Evolutionary conservation across 2,888 invertebrate genomes (phyloP).

Genomic region (Congeria kusceri): DNA sequence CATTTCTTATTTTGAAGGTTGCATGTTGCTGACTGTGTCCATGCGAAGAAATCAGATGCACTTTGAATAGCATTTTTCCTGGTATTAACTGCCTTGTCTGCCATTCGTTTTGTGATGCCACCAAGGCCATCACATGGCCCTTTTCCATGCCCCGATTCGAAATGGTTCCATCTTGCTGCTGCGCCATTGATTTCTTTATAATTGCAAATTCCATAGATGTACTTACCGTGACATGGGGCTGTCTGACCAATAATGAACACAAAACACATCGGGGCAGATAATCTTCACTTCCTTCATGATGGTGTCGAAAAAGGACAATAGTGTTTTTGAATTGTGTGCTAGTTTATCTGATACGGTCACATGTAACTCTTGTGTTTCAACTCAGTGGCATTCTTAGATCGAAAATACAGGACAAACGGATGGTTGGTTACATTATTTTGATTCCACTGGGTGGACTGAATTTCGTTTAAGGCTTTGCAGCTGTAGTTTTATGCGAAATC

Average conservation of each 20-base stretch:
- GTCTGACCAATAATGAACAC: slow-evolving; percentile 58
- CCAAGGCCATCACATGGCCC: slow-evolving; percentile 61
- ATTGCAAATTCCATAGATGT: too few relatives aligned
- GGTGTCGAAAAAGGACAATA: slow-evolving; percentile 27
- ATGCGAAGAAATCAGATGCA: slow-evolving; percentile 27
- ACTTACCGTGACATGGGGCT: slow-evolving; percentile 57
- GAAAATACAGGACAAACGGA: too few relatives aligned
- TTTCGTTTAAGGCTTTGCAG: too few relatives aligned
- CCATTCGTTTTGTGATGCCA: slow-evolving; percentile 49
- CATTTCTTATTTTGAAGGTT: slow-evolving; percentile 6
- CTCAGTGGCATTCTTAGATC: too few relatives aligned
- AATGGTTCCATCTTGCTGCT: slow-evolving; percentile 59
- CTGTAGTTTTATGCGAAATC: too few relatives aligned
- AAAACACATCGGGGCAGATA: slow-evolving; percentile 1
- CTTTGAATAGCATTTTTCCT: slow-evolving; percentile 30
- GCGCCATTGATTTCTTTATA: too few relatives aligned
- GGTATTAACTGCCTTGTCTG: slow-evolving; percentile 44
- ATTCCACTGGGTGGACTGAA: too few relatives aligned
- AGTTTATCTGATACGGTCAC: slow-evolving; percentile 46
- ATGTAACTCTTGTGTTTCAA: too few relatives aligned
- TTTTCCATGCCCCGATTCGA: slow-evolving; percentile 61
- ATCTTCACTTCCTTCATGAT: slow-evolving; percentile 29
- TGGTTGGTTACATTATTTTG: too few relatives aligned
- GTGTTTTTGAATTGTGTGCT: slow-evolving; percentile 30
- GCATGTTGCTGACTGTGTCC: slow-evolving; percentile 10